These are phyloP conservation scores for Lophochroa leadbeateri DNA, from an alignment of 2,113 vertebrate species.

Conservation along the genomic window DNA sequence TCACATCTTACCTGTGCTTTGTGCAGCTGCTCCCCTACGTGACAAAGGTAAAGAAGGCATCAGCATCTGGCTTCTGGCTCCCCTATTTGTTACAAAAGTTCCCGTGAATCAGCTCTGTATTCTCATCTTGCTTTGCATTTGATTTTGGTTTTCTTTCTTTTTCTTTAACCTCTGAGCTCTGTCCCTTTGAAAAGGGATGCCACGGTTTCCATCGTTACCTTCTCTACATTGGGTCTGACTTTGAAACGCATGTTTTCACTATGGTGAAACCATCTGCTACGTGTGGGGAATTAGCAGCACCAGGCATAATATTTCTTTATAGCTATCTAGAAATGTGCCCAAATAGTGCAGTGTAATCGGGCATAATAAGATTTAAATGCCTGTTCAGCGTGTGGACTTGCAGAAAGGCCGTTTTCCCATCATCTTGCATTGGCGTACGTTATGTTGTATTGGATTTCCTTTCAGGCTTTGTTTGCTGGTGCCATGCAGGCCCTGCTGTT, in stretches of 20 bases:
- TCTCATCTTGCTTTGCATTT: background rate
- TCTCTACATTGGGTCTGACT: conserved; percentile 42
- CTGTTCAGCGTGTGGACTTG: background rate
- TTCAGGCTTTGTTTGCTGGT: conserved; percentile 30
- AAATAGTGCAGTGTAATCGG: conserved; percentile 62
- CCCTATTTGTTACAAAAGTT: background rate
- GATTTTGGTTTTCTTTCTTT: background rate
- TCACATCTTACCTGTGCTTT: background rate
- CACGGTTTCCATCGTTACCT: conserved; percentile 20
- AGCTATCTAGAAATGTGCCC: conserved; percentile 64
- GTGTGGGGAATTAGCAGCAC: conserved; percentile 59
- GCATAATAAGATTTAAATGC: conserved; percentile 52
- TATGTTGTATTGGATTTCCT: conserved; percentile 27
- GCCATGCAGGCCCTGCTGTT: background rate
- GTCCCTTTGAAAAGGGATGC: conserved; percentile 44
- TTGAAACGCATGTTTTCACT: conserved; percentile 40
- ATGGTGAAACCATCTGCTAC: conserved; percentile 63
- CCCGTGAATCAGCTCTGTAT: background rate
- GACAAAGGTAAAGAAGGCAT: background rate
- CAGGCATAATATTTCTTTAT: conserved; percentile 49
- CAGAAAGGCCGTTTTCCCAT: conserved; percentile 9
- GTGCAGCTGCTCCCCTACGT: background rate
- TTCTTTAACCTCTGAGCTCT: background rate
- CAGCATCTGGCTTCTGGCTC: background rate
- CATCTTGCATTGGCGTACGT: background rate